Evolutionary conservation across 1,140 invertebrate species (phyloP).

Genomic region (Solen grandis): DNA sequence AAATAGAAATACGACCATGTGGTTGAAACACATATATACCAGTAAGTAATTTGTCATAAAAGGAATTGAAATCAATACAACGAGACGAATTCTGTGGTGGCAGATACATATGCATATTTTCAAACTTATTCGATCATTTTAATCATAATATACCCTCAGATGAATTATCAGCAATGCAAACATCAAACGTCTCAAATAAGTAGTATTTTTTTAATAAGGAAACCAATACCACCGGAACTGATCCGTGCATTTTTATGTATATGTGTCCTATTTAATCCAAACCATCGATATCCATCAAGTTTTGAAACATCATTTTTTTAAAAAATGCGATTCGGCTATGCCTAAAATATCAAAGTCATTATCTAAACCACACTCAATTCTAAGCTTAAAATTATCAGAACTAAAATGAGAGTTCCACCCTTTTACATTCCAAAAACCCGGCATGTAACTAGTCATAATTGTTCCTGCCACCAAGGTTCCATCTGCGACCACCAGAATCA

Average conservation of each 20-base stretch:
- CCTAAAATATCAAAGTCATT: no score
- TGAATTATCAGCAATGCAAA: neutral
- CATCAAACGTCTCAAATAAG: neutral
- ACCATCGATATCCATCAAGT: neutral
- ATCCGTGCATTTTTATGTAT: neutral
- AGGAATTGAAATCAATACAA: neutral
- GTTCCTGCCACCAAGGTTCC: conserved; percentile 17
- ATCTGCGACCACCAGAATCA: neutral
- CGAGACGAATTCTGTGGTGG: neutral
- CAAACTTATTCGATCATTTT: no score
- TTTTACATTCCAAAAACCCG: conserved; percentile 3
- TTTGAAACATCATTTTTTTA: neutral
- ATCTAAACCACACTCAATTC: no score
- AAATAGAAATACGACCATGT: no score
- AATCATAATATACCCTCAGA: no score
- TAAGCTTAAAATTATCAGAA: no score
- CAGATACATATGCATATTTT: no score
- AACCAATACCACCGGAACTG: no score
- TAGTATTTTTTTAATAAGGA: neutral
- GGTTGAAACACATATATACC: no score
- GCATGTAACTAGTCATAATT: neutral
- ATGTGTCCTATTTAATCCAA: neutral
- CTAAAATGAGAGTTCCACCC: neutral
- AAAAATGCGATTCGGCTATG: neutral
- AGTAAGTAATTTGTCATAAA: no score